phyloP scores from a whole-genome alignment of 2,888 invertebrate species.

The Torymus auratus region DNA sequence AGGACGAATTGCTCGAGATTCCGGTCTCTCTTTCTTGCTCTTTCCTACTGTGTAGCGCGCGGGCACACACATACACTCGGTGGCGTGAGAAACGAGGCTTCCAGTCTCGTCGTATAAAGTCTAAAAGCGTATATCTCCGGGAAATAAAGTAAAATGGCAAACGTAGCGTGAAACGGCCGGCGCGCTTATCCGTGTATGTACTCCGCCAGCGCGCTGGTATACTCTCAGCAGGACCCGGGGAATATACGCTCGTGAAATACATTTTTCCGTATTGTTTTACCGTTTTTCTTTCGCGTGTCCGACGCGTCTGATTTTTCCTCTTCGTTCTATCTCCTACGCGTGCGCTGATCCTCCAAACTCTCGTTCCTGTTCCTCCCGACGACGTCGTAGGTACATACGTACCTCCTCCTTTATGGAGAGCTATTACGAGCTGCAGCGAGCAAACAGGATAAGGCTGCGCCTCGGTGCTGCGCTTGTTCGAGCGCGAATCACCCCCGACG shows the following conservation, averaged over 20 bases:
- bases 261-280: slow-evolving; percentile 65
- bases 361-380: neutral
- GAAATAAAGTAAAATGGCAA: slow-evolving; percentile 72
- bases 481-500: no score
- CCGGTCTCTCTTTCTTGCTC: slow-evolving; percentile 39
- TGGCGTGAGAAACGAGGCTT: slow-evolving; percentile 56
- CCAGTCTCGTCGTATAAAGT: slow-evolving; percentile 63
- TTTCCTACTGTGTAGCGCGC: slow-evolving; percentile 51
- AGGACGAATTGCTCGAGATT: slow-evolving; percentile 55
- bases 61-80: slow-evolving; percentile 27
- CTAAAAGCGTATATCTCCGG: slow-evolving; percentile 68
- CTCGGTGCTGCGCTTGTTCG: no score
- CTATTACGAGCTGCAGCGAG: slow-evolving; percentile 1
- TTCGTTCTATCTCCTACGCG: slow-evolving; percentile 31
- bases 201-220: neutral
- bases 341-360: neutral
- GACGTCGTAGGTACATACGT: neutral
- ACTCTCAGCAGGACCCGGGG: slow-evolving; percentile 5
- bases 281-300: slow-evolving; percentile 21
- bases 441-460: no score
- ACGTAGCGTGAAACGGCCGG: slow-evolving; percentile 72
- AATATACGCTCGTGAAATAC: slow-evolving; percentile 62
- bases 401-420: neutral
- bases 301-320: slow-evolving; percentile 35
- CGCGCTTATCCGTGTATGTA: slow-evolving; percentile 21